Evolutionary conservation across 2,113 vertebrate genomes (phyloP).

Genomic region (Garra rufa): DNA sequence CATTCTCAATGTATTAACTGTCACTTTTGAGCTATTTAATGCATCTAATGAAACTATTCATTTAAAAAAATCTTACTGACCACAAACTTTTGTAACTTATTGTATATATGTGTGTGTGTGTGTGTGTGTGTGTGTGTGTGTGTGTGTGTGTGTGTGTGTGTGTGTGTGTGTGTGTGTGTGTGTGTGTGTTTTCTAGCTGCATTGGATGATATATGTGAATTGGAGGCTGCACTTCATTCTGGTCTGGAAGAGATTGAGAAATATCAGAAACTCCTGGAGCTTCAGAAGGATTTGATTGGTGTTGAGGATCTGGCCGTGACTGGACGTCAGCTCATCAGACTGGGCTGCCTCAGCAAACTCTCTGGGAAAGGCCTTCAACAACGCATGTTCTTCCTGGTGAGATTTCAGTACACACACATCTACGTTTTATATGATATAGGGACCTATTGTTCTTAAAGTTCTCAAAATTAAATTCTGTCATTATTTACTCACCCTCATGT

Average conservation of each 20-base stretch:
- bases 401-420: not conserved
- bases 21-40: not conserved
- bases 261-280: constrained; percentile 94
- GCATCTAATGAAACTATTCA: not conserved
- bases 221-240: constrained; percentile 89
- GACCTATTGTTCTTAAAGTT: not conserved
- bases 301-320: constrained; percentile 89
- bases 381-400: constrained; percentile 98
- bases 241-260: constrained; percentile 96
- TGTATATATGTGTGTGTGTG: not conserved
- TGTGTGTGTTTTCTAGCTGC: constrained; percentile 79
- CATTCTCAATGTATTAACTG: not conserved
- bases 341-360: constrained; percentile 97
- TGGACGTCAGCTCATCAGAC: constrained; percentile 94
- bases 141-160: too few relatives aligned
- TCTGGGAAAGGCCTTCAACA: constrained; percentile 98
- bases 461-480: not conserved
- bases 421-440: not conserved
- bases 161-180: not conserved
- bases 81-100: not conserved
- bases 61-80: not conserved
- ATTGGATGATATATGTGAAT: constrained; percentile 91
- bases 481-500: not conserved
- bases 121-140: not conserved
- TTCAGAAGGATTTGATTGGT: constrained; percentile 94